phyloP scores from a whole-genome alignment of 2,113 vertebrate species.

The Vanacampus margaritifer region DNA sequence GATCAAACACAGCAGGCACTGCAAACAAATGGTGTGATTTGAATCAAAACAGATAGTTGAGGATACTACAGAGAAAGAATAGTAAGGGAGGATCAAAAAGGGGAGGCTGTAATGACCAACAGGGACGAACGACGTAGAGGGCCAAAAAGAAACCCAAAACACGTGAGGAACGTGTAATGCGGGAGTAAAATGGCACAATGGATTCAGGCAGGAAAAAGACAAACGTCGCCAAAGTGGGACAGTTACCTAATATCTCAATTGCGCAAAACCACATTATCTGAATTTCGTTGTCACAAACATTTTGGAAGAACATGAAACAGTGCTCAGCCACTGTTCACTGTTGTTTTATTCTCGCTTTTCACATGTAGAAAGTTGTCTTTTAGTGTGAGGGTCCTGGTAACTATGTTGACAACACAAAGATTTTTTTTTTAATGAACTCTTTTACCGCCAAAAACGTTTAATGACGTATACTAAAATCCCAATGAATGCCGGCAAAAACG shows the following conservation, averaged over 20 bases:
- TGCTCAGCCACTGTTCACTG: not conserved
- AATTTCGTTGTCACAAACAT: not conserved
- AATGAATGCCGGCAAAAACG: too few species aligned
- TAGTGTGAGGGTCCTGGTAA: too few species aligned
- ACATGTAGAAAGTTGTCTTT: too few species aligned
- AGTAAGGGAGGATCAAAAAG: constrained; percentile 22
- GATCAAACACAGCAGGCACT: not conserved
- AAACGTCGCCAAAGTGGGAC: constrained; percentile 31
- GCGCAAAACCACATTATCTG: constrained; percentile 14
- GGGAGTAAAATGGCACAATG: constrained; percentile 34
- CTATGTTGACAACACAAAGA: too few species aligned
- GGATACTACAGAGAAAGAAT: constrained; percentile 40
- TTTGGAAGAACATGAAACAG: not conserved
- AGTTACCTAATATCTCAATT: constrained; percentile 36
- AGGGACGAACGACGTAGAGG: not conserved
- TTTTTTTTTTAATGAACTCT: too few species aligned
- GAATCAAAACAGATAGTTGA: constrained; percentile 24
- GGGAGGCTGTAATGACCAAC: constrained; percentile 17
- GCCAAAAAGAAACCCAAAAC: constrained; percentile 54
- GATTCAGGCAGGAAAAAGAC: constrained; percentile 39
- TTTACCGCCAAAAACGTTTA: too few species aligned
- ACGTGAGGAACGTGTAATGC: constrained; percentile 9
- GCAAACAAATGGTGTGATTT: not conserved
- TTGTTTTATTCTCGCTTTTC: too few species aligned
- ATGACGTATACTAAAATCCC: too few species aligned